phyloP scores from a whole-genome alignment of 2,888 invertebrate species.

The Anticlea derivata region DNA sequence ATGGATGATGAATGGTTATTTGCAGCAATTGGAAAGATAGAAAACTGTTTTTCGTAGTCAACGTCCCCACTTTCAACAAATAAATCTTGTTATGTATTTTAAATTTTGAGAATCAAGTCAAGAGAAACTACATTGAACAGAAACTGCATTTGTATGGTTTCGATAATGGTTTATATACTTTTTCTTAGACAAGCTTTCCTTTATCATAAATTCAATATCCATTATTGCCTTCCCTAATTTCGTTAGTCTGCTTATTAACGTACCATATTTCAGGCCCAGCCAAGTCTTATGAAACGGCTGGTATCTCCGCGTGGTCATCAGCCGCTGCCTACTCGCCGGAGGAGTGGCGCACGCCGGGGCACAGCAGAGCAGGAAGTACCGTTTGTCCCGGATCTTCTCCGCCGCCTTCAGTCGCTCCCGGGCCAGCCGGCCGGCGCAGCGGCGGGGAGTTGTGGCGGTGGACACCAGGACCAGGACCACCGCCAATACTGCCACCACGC shows the following conservation, averaged over 20 bases:
- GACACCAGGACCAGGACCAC: constrained; percentile 39
- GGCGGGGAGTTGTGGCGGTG: constrained; percentile 50
- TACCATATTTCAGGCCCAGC: constrained; percentile 76
- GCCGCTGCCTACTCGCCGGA: constrained; percentile 51
- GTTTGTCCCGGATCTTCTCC: constrained; percentile 74
- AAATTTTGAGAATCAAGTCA: no score
- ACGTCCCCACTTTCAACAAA: no score
- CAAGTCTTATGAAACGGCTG: constrained; percentile 76
- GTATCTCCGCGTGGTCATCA: constrained; percentile 57
- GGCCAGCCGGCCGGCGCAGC: constrained; percentile 72
- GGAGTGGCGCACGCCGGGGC: constrained; percentile 56
- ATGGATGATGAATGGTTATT: background rate
- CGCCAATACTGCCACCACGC: constrained; percentile 46
- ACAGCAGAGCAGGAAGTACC: constrained; percentile 71
- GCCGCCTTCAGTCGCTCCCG: constrained; percentile 73
- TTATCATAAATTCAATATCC: no score
- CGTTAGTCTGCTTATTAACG: constrained; percentile 22
- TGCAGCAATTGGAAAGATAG: background rate
- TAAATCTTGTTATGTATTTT: no score
- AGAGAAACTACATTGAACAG: no score
- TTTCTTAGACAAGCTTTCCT: no score
- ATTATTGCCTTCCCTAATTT: no score
- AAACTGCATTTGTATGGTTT: no score
- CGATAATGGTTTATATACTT: no score
- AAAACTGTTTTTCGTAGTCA: background rate